Base-by-base conservation (phyloP, 2,888 invertebrate genomes). In the Nemurella pictetii region DNA sequence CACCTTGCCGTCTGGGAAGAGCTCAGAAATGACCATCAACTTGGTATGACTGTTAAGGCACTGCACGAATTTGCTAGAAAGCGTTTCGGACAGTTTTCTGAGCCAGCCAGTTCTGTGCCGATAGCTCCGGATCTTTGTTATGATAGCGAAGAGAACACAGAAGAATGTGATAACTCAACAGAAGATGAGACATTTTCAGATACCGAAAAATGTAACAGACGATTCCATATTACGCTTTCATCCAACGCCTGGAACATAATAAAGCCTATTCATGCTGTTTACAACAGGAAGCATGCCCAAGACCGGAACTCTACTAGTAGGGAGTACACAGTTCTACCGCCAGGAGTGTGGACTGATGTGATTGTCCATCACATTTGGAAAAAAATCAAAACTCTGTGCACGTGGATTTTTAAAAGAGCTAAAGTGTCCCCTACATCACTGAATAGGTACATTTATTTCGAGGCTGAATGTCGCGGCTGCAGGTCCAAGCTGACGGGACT, bases 61-160 rank as follows among this genome's bases (percentile, higher is more conserved):
- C 35, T 81, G 1, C 36, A 81, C 28, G 81, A 81, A 36, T 81
- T 81, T 55, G 55, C 81, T 20, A 35, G 81, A 36, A 81, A 81
- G 28, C 35, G 81, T 3, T 26, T 26, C n/a, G 36, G 36, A 80
- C 15, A 28, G 12, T 80, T 80, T 80, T 30, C 30, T 80, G 32
- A 9, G 73, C 73, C 73, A 73, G 20, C 73, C 20, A 25, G 25
- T 73, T 73, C 20, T 25, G 20, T 73, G 73, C 73, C 73, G 25
- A 20, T 73, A 20, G 25, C 73, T n/a, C 73, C 20, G 2, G 30
- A 30, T n/a, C 28, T 29, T n/a, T 30, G 15, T 80, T 80, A n/a
- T 29, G 80, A 80, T 29, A 80, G 15, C 29, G 80, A 80, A 28
- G 29, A 30, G 7, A n/a, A 30, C 32, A 80, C 30, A 15, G n/a